These are phyloP conservation scores for Apis florea DNA, from an alignment of 1,140 invertebrate genomes.

Conservation along the genomic window DNA sequence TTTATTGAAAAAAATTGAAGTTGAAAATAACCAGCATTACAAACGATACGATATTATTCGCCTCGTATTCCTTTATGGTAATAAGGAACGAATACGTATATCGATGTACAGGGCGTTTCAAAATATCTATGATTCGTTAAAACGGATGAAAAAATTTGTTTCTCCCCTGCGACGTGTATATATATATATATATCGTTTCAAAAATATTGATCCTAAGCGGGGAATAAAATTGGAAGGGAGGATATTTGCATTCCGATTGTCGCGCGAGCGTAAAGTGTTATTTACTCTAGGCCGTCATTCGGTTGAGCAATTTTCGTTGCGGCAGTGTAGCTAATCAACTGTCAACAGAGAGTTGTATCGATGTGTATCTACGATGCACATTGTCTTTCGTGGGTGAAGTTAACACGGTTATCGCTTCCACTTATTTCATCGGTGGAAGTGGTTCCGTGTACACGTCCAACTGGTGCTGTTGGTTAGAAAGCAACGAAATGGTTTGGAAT, in stretches of 20 bases:
- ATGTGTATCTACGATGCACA: not conserved
- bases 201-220: not conserved
- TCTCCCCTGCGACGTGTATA: no score
- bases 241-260: not conserved
- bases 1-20: no score
- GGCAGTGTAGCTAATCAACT: not conserved
- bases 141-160: not conserved
- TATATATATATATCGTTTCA: not conserved
- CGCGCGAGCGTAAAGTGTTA: not conserved
- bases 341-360: not conserved
- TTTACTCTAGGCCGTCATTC: not conserved
- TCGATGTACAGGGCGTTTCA: not conserved
- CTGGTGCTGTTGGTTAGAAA: not conserved
- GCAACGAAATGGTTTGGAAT: constrained; percentile 31
- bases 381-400: not conserved
- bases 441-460: constrained; percentile 4
- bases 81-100: not conserved
- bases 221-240: not conserved
- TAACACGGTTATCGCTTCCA: not conserved
- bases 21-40: no score
- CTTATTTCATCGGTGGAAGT: constrained; percentile 33
- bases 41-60: no score
- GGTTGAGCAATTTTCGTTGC: constrained; percentile 1
- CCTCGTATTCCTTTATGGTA: no score
- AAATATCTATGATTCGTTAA: not conserved